Evolutionary conservation across 2,797 vertebrate species (phyloP).

Genomic region (Microctenopoma stevenorrisi): DNA sequence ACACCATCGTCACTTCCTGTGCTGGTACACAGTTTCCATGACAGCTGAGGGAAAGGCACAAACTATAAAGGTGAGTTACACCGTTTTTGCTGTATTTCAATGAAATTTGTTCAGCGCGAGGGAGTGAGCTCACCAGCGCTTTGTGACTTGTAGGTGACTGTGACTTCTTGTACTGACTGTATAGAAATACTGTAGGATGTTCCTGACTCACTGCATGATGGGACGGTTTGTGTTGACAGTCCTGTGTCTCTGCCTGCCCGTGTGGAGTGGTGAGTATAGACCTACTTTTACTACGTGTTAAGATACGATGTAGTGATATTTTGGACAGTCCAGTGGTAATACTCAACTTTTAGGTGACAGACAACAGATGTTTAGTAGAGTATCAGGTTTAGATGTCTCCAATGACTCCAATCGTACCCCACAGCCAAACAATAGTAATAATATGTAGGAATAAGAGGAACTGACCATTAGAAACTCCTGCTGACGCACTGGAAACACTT

Average conservation of each 20-base stretch:
- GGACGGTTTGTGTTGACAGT: constrained; percentile 34
- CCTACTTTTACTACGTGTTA: neutral
- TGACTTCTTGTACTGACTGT: constrained; percentile 3
- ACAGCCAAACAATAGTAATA: no score
- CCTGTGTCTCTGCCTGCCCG: constrained; percentile 41
- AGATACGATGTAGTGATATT: neutral
- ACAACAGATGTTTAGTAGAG: neutral
- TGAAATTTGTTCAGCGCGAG: constrained; percentile 15
- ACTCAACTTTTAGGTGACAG: neutral
- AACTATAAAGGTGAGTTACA: constrained; percentile 52
- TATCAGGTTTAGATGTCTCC: neutral
- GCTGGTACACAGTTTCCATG: constrained; percentile 55
- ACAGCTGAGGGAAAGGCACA: constrained; percentile 5
- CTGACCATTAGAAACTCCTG: no score
- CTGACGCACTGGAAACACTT: no score
- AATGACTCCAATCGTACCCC: no score
- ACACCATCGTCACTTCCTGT: constrained; percentile 65
- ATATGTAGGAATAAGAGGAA: no score
- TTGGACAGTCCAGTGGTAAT: neutral
- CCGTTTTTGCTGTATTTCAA: constrained; percentile 42
- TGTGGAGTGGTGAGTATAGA: constrained; percentile 57
- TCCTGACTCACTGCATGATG: constrained; percentile 32
- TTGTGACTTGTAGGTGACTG: neutral
- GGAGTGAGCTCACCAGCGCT: neutral
- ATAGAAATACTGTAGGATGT: constrained; percentile 44